These are phyloP conservation scores for Dasyurus viverrinus DNA, from an alignment of 2,113 vertebrate species.

Conservation along the genomic window DNA sequence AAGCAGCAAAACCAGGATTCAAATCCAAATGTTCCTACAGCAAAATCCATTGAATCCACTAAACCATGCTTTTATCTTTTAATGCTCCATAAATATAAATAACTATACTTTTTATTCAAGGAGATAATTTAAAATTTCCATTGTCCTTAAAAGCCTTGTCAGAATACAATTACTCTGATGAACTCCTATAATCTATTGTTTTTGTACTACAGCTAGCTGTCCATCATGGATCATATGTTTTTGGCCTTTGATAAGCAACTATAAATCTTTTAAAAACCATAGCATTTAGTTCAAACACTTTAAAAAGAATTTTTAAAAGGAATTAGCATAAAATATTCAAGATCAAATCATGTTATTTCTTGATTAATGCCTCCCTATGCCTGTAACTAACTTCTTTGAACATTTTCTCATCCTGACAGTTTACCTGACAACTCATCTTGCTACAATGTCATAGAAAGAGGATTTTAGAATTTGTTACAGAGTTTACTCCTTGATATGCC, in stretches of 20 bases:
- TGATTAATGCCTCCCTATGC: neutral
- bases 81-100: neutral
- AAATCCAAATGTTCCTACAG: neutral
- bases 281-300: neutral
- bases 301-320: neutral
- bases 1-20: neutral
- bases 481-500: neutral
- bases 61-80: neutral
- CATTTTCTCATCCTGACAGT: neutral
- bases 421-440: neutral
- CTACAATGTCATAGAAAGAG: constrained; percentile 30
- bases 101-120: neutral
- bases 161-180: neutral
- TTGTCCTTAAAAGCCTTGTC: neutral
- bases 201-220: neutral
- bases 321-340: neutral
- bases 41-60: neutral
- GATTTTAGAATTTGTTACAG: constrained; percentile 6
- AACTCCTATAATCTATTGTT: neutral
- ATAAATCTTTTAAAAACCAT: neutral
- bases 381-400: constrained; percentile 17
- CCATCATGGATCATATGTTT: neutral
- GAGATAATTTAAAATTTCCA: neutral
- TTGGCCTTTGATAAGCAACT: neutral
- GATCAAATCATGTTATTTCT: neutral